Base-by-base conservation (phyloP, 2,113 vertebrate genomes). In the Syrrhaptes paradoxus region DNA sequence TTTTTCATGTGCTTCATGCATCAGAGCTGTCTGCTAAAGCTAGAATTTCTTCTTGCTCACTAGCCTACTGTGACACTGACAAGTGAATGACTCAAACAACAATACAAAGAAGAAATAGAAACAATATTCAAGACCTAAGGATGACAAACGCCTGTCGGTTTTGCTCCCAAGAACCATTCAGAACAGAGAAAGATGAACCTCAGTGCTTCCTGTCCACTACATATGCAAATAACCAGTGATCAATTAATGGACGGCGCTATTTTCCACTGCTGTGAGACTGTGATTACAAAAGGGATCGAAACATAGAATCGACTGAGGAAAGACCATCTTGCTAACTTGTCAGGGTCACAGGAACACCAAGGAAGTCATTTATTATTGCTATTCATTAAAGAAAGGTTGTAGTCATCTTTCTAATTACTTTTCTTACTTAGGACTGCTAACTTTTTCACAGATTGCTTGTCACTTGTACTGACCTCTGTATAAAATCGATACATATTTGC, bases 391-490 rank as follows among this genome's bases (percentile, higher is more conserved):
- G 85, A 97, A 96, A 97, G 94, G 96, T 97, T 98, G 87, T 85
- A 95, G 82, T 94, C 86, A 95, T 97, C 82, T 95, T 97, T 97
- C 91, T 96, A 98, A 98, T 98, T 98, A 97, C 95, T 97, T 97
- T 97, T 97, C 94, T 94, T 97, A 95, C 89, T 93, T 95, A 89
- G 48, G 65, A 96, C 72, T 90, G 62, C 36, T 94, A 95, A 94
- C 89, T 97, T 96, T 96, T 94, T 83, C 95, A 82, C 57, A 95
- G 88, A 97, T 97, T 97, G 82, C 94, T 97, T 97, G 92, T 98
- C 95, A 92, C 85, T 94, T 95, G 45, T 74, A 65, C 85, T 96
- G 97, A 97, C 97, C 97, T 97, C 96, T 96, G 96, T 94, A 94
- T 88, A 96, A 95, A 97, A 98, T 98, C 97, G 0, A 98, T 98